A percentile compares a stretch with the other conserved stretches of the same genome.
These are phyloP conservation scores for Pelobates cultripes DNA, from an alignment of 2,797 vertebrate genomes.

Conservation along the genomic window DNA sequence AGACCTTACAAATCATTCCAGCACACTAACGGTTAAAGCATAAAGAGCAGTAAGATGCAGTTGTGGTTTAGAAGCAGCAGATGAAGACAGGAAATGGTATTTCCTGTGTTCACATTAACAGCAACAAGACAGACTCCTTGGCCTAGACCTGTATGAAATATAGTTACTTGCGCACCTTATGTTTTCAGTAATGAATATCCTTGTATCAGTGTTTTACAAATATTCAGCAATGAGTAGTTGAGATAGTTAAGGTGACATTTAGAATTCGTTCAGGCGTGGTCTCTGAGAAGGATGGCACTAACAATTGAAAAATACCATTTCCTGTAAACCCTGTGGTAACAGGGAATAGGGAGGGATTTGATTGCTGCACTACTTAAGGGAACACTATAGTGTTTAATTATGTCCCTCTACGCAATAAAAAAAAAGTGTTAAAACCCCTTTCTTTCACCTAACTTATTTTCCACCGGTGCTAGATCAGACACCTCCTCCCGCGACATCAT, in stretches of 20 bases:
- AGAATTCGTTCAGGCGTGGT: conserved; percentile 35
- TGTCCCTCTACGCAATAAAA: too few relatives aligned
- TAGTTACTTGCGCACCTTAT: not conserved
- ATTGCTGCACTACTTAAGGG: not conserved
- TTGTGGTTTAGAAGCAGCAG: conserved; percentile 31
- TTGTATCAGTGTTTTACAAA: too few relatives aligned
- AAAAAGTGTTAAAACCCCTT: too few relatives aligned
- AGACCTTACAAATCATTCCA: conserved; percentile 11
- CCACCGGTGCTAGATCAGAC: too few relatives aligned
- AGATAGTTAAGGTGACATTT: conserved; percentile 17
- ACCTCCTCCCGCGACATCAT: too few relatives aligned
- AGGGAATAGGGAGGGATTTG: not conserved
- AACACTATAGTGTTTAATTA: too few relatives aligned
- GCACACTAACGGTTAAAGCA: conserved; percentile 15
- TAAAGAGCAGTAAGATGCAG: not conserved
- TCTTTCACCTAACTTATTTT: too few relatives aligned
- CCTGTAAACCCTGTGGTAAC: not conserved
- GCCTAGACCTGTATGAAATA: not conserved
- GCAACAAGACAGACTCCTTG: not conserved
- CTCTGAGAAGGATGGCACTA: not conserved
- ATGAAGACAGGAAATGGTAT: conserved; percentile 25
- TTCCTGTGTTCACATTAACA: conserved; percentile 10
- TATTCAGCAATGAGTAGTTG: not conserved
- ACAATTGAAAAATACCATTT: not conserved
- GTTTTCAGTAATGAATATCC: too few relatives aligned